Conservation (phyloP, 2,888 invertebrate species). For the Hermodice carunculata region DNA sequence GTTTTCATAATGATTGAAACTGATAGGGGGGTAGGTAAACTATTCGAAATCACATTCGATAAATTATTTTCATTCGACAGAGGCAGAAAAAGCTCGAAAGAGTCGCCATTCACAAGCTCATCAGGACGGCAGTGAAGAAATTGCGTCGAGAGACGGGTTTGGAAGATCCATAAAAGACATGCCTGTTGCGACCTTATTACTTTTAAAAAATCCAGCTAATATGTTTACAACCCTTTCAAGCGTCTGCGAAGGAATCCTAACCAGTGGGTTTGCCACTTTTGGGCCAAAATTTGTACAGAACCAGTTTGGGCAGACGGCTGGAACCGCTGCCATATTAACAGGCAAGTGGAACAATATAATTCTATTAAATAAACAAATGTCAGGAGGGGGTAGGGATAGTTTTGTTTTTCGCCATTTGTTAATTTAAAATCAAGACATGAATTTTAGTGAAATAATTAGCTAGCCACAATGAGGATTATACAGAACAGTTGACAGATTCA, state of each 20-base stretch:
- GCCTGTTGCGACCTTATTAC: slow-evolving; percentile 71
- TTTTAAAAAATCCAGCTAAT: slow-evolving; percentile 76
- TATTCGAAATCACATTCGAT: no score
- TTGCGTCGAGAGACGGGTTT: slow-evolving; percentile 18
- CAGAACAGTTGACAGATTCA: no score
- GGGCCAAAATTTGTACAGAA: slow-evolving; percentile 83
- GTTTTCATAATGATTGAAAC: no score
- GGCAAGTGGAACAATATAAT: no score
- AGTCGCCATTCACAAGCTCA: slow-evolving; percentile 52
- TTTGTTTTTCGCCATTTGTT: no score
- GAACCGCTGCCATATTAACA: slow-evolving; percentile 77
- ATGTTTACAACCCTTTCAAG: slow-evolving; percentile 71
- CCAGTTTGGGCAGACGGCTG: slow-evolving; percentile 78
- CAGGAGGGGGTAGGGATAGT: no score
- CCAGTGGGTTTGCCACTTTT: slow-evolving; percentile 78
- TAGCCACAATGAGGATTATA: no score
- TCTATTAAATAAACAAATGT: no score
- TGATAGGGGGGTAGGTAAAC: no score
- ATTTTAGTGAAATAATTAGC: no score
- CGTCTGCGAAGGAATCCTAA: slow-evolving; percentile 75
- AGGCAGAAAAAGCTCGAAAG: slow-evolving; percentile 44
- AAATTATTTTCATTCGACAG: no score
- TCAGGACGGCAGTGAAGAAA: slow-evolving; percentile 34
- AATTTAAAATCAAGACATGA: no score
- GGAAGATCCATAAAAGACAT: slow-evolving; percentile 44